Conservation (phyloP, 2,797 vertebrate species). For the Rhinatrema bivittatum region DNA sequence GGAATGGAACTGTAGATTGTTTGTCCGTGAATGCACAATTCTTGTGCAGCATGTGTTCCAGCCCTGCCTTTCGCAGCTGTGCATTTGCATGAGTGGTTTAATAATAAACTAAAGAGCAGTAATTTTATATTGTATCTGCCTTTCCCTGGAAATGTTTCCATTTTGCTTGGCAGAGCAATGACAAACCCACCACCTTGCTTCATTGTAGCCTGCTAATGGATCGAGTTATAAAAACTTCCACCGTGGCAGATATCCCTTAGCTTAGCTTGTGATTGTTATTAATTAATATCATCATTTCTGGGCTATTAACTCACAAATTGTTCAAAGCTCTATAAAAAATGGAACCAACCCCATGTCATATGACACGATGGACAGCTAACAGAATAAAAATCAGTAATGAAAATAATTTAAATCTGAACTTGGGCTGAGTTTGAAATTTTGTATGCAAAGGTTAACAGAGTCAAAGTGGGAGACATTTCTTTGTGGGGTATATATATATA, state of each 20-base stretch:
- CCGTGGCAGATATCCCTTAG: constrained; percentile 22
- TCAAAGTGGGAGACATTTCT: too few species aligned
- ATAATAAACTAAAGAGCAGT: constrained; percentile 1
- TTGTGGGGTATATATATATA: too few species aligned
- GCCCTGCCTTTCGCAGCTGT: too few species aligned
- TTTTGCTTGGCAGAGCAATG: constrained; percentile 16
- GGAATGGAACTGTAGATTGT: too few species aligned
- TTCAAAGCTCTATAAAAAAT: constrained; percentile 27
- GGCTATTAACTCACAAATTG: constrained; percentile 41
- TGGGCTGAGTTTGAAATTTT: too few species aligned
- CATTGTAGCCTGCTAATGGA: not conserved
- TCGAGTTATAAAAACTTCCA: constrained; percentile 33
- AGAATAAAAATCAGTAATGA: too few species aligned
- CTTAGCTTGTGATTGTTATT: constrained; percentile 35
- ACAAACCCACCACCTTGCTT: constrained; percentile 4
- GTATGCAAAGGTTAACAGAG: too few species aligned
- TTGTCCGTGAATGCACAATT: too few species aligned
- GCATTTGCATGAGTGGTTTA: not conserved
- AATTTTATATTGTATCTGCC: constrained; percentile 6
- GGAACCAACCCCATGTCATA: not conserved
- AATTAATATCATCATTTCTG: constrained; percentile 30
- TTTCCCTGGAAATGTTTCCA: constrained; percentile 10
- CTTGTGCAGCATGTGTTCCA: too few species aligned
- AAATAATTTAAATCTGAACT: too few species aligned
- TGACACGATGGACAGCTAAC: too few species aligned